These are phyloP conservation scores for zebrafish (Danio rerio) DNA, from an alignment of 2,113 vertebrate genomes.

Conservation along the genomic window GRCz12tu NC_133176.1:13207501-13208000, in stretches of 20 bases:
- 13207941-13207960: conserved; percentile 96
- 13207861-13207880: conserved; percentile 66
- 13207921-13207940: conserved; percentile 92
- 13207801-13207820: not conserved
- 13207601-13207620: no score
- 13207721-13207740: conserved; percentile 96
- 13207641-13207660: no score
- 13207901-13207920: conserved; percentile 83
- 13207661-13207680: not conserved
- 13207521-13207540: no score
- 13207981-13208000: conserved; percentile 22
- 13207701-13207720: conserved; percentile 97
- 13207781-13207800: conserved; percentile 82
- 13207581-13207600: no score
- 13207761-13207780: conserved; percentile 91
- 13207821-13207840: not conserved
- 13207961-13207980: conserved; percentile 91
- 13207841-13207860: not conserved
- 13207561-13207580: no score
- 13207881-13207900: conserved; percentile 85
- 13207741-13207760: conserved; percentile 90
- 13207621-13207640: no score
- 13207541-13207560: no score
- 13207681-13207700: conserved; percentile 77
- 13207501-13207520: no score